Base-by-base conservation (phyloP, 2,797 vertebrate genomes). In the Anabas testudineus region DNA sequence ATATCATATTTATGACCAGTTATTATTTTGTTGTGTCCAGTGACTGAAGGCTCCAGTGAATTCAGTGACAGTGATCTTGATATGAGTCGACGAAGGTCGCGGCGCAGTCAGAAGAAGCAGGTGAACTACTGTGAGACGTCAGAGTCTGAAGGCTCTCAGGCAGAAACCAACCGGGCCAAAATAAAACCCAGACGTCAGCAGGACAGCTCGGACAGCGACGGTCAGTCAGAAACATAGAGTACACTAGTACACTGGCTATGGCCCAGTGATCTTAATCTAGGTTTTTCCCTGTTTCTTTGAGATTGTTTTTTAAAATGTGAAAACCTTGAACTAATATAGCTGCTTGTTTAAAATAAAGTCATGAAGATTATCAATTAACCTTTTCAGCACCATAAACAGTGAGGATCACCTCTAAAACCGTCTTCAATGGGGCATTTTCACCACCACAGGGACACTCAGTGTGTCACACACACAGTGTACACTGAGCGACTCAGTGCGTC, bases 101-200 rank as follows among this genome's bases (percentile, higher is more conserved):
- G 97, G 64, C 93, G 98, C 75, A 98, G 98, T 80, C 95, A 92
- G 78, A 97, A 97, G 92, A 93, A 95, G 82, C 90, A 95, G 89
- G 97, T 99, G 53, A 99, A 99, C 90, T 99, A 99, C 78, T 94
- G 95, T 22, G 98, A 99, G 91, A 96, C 96, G 39, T 97, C 98
- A 0, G 97, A 98, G 85, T 97, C 96, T 0, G 97, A 98, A 0
- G 96, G 94, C 60, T 98, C 97, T 10, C 96, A 96, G 88, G 93
- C 93, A 0, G 94, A 90, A 8, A 81, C 80, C 76, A 95, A 96
- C 67, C 85, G 72, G 22, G 79, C 91, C 73, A 96, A 95, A 78
- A 85, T 91, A 30, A 95, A 96, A 82, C 93, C 94, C 30, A 92
- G 94, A 56, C 94, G 90, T 2, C 92, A 71, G 26, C 91, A 93